Evolutionary conservation across 2,797 vertebrate genomes (phyloP), one percentile per base, ranked within the genome.

Genomic region (Enteromius viviparus): DNA sequence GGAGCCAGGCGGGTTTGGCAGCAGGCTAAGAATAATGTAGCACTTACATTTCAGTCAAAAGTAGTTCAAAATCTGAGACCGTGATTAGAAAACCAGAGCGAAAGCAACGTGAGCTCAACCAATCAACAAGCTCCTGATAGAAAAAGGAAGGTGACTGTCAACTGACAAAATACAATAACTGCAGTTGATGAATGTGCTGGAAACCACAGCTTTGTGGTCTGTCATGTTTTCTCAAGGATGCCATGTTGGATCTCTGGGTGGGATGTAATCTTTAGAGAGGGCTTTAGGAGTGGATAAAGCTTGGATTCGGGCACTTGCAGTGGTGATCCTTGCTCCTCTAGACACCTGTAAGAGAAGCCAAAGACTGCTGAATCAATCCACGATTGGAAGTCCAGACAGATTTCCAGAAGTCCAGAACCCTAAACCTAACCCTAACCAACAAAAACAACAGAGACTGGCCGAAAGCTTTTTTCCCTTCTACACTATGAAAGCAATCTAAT

Each of bases 271-370:
- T 0, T 84, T 11, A 23, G 87, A 88, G 4, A 96, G 71, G 4
- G 53, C 42, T 88, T 93, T 97, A 0, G 93, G 85, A 23, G 26
- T 76, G 0, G 96, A 94, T 74, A 97, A 91, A 49, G 77, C 86
- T 78, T 81, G 37, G 19, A 89, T 85, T 1, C 92, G 93, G 83
- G 89, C 4, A 4, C 90, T 95, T 0, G 87, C 89, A 5, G 51
- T 32, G 55, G 93, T 89, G 75, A 85, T 83, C 77, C 69, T 89
- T 17, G 95, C 92, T 0, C 86, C 85, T 29, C 1, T 79, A 0
- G 94, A 90, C 69, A 95, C 89, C 96, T 97, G 84, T 26, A 55
- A 65, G 47, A 8, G 1, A 26, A 19, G 11, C 3, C 55, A 53
- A 32, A 64, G 12, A 55, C 1, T 15, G 17, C 19, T n/a, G n/a